These are phyloP conservation scores for Syrista parreyssii DNA, from an alignment of 2,888 invertebrate genomes.

Conservation along the genomic window DNA sequence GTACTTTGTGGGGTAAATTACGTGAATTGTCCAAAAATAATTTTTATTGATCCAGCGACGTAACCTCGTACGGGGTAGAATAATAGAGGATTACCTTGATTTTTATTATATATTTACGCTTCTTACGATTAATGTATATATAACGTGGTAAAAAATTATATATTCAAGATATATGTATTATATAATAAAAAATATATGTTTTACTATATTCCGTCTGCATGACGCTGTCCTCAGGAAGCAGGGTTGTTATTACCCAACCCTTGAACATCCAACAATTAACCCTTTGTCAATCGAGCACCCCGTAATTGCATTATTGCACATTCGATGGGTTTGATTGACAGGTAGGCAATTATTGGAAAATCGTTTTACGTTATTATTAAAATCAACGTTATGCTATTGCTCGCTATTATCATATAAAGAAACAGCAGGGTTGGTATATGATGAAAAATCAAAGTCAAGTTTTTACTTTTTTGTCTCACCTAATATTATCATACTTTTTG, in stretches of 20 bases:
- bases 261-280: not conserved
- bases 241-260: not conserved
- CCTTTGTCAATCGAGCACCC: not conserved
- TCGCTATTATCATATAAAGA: not conserved
- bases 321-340: not conserved
- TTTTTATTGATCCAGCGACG: no score
- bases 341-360: not conserved
- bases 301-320: not conserved
- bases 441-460: no score
- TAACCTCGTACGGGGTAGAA: not conserved
- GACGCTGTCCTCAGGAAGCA: no score
- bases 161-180: no score
- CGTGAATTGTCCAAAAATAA: no score
- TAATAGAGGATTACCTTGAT: not conserved
- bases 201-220: no score
- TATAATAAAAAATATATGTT: no score
- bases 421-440: not conserved
- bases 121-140: not conserved
- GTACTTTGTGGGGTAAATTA: not conserved
- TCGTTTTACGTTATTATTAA: not conserved
- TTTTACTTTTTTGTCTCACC: no score
- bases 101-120: not conserved
- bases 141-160: no score
- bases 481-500: no score
- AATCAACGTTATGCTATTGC: not conserved